Base-by-base conservation (phyloP, 2,113 vertebrate species). In the Plecotus auritus region DNA sequence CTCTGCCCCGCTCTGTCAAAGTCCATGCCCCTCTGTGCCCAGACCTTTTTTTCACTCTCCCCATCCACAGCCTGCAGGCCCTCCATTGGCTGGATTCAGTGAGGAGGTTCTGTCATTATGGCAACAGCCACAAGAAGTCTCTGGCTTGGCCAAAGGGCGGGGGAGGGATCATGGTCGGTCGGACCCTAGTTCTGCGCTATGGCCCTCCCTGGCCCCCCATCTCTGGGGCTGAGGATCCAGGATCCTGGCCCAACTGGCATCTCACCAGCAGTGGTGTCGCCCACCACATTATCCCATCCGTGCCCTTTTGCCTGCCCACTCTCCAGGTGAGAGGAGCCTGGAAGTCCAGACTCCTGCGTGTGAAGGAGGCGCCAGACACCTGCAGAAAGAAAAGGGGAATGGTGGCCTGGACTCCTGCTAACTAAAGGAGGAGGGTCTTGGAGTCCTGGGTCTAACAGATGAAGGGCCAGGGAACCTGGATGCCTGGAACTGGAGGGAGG, bases 261-360 rank as follows among this genome's bases (percentile, higher is more conserved):
- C 96, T 95, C 77, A 98, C 96, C 49, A 98, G 97, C 88, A 98
- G 97, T 16, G 97, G 97, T 1, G 84, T 97, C 12, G 95, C 88
- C 88, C 97, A 96, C 59, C 93, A 94, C 76, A 16, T 83, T 7
- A 92, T 67, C 69, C 85, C 94, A 59, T 3, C 88, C 0, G 20
- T 32, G 4, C 40, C 97, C 45, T 98, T 98, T 7, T 93, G 85
- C 7, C 95, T 83, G 10, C 88, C 96, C 8, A 67, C 87, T 3
- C 56, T 95, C 32, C 94, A 93, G 96, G 98, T 98, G 82, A 96
- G 88, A 66, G 45, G 85, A 74, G 32, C 14, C 23, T 9, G 23
- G 66, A n/a, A 17, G 9, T 1, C 23, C 6, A n/a, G 51, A 6
- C 22, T 10, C 40, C 49, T 45, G 66, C 28, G 30, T 47, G 9